Base-by-base conservation (phyloP, 2,888 invertebrate genomes). In the Monochamus alternatus region DNA sequence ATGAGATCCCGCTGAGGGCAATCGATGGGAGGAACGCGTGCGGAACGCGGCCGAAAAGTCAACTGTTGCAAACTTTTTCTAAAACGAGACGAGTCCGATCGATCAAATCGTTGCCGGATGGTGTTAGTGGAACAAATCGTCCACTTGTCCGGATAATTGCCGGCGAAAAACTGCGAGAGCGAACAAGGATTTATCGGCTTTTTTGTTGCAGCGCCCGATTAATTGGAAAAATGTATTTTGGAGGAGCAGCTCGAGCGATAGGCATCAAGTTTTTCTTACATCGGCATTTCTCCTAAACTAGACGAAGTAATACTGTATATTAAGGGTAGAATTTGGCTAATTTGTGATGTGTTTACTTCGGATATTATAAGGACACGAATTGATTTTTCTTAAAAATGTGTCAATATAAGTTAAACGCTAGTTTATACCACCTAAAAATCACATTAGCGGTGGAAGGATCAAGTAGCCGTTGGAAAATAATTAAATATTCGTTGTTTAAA, bases 141-240 rank as follows among this genome's bases (percentile, higher is more conserved):
- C 44, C 63, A 63, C 63, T 63, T 63, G 63, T 44, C 63, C 44
- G 63, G 44, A 44, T 63, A 63, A 63, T 63, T 63, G 63, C 63
- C 14, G n/a, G 22, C n/a, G 63, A 22, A 63, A 63, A 63, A 63
- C 38, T 14, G 38, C 44, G 63, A 44, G 38, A 63, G 9, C 44
- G 63, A 22, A 43, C 38, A 38, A 38, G 38, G 63, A 63, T 63
- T 63, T 63, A 44, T 44, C 43, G 63, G 44, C 14, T 63, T 63
- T 38, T 38, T 38, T 38, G 38, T 38, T 38, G 60, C 8, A 38
- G 38, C 32, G 32, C n/a, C 31, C 30, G 60, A 60, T 60, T 60
- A 60, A 60, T 60, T 60, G 60, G n/a, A 60, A 60, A 60, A 60
- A 32, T 60, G 32, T 60, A 60, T 60, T 60, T 60, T 31, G 38